phyloP scores from a whole-genome alignment of 2,797 vertebrate genomes.

The Leuciscus waleckii region DNA sequence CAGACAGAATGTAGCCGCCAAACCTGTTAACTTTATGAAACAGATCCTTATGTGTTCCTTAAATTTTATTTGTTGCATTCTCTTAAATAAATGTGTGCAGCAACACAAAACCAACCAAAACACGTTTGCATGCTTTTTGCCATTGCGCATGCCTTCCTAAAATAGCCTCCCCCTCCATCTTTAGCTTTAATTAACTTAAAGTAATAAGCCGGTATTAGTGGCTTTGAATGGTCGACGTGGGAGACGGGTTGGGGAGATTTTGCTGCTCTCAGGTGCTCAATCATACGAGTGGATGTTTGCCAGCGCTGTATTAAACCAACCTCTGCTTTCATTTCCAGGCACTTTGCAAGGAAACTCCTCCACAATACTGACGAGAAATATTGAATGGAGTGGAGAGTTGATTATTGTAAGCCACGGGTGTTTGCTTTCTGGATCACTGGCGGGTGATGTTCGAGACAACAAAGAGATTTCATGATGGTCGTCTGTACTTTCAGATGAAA shows the following conservation, averaged over 20 bases:
- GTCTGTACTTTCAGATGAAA: neutral
- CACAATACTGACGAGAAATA: conserved; percentile 20
- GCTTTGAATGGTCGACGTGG: conserved; percentile 55
- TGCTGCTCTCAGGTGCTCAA: conserved; percentile 38
- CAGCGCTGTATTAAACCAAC: conserved; percentile 44
- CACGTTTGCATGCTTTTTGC: neutral
- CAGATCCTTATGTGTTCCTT: neutral
- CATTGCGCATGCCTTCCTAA: conserved; percentile 54
- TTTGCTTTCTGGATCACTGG: neutral
- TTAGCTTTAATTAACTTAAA: conserved; percentile 68
- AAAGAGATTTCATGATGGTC: neutral
- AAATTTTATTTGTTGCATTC: neutral
- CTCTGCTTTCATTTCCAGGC: conserved; percentile 26
- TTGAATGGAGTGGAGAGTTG: conserved; percentile 1
- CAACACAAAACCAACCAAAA: neutral
- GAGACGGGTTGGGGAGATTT: conserved; percentile 25
- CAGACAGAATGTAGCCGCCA: neutral
- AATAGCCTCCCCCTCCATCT: conserved; percentile 61
- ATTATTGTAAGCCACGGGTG: conserved; percentile 5
- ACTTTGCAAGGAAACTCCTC: conserved; percentile 11
- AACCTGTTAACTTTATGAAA: neutral
- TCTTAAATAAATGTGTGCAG: neutral
- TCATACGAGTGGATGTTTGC: conserved; percentile 37
- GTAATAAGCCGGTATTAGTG: conserved; percentile 70
- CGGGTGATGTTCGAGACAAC: conserved; percentile 11